Evolutionary conservation across 1,140 invertebrate genomes (phyloP), one percentile per base, ranked within the genome.

Genomic region (Cepaea nemoralis): DNA sequence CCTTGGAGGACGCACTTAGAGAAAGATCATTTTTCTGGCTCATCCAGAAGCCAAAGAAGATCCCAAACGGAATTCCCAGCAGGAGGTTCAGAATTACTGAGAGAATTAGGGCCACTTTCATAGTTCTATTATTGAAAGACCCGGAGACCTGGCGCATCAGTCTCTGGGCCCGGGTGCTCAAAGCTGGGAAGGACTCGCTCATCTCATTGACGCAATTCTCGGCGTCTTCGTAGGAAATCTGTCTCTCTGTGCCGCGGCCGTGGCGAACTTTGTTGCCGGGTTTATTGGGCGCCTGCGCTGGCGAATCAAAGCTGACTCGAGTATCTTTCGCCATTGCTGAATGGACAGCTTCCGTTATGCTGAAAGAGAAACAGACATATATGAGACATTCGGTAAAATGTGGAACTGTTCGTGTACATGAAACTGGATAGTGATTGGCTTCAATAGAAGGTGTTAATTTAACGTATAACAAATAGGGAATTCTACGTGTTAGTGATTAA

Each of bases 191-290:
- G 2, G 67, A 71, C 31, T 80, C 78, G 35, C 69, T 80, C 45
- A 80, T 80, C 35, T 80, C 78, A 35, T 80, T 80, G 78, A 80
- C 69, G 69, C 78, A 80, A 40, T 80, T 80, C 48, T 80, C 78
- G 8, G 78, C 48, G 40, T 80, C 78, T 27, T 80, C 78, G 22
- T 70, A 71, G 16, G 78, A 80, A 24, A 80, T 73, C 37, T 80
- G 78, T 48, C 78, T 31, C 35, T 80, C 78, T 42, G 78, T 69
- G 45, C 42, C 67, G 66, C 66, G n/a, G 19, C n/a, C 19, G 67
- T 35, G 40, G 42, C 40, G 67, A 10, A 42, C 69, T 48, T 45
- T 48, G 45, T 67, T 35, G 63, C 12, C 5, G 27, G 45, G 66
- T 42, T 80, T 70, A 45, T n/a, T 70, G 69, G 78, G 45, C 35